Evolutionary conservation across 53 echinoderm and acorn worm genomes (phyloP).

Genomic region (Temnopleurus reevesii): DNA sequence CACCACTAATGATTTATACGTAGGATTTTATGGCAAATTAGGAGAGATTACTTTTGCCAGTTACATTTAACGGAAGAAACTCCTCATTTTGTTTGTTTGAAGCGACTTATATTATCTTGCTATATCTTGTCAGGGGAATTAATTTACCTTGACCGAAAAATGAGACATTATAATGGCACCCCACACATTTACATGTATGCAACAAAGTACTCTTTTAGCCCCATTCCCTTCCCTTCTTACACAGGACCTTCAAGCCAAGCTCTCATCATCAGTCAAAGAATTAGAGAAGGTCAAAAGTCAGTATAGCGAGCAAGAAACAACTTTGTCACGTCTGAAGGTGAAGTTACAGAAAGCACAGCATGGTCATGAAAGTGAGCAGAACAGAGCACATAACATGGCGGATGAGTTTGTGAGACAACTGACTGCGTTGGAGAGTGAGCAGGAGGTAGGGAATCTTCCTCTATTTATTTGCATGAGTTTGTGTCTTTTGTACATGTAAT

Average conservation of each 20-base stretch:
- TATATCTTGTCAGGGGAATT: no score
- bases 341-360: slow-evolving; percentile 77
- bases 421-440: slow-evolving; percentile 67
- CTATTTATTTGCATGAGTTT: background rate
- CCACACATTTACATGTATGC: no score
- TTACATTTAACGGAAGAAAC: no score
- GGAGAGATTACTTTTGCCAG: no score
- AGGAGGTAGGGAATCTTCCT: slow-evolving; percentile 64
- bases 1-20: no score
- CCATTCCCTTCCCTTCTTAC: background rate
- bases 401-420: slow-evolving; percentile 77
- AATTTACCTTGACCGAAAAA: no score
- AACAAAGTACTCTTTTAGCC: no score
- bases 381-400: slow-evolving; percentile 66
- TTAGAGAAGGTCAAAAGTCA: slow-evolving; percentile 74
- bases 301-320: slow-evolving; percentile 68
- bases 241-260: slow-evolving; percentile 88
- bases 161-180: no score
- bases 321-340: slow-evolving; percentile 65
- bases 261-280: slow-evolving; percentile 62
- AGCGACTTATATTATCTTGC: no score
- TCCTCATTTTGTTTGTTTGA: no score
- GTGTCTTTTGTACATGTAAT: background rate
- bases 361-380: slow-evolving; percentile 71
- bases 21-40: no score